Base-by-base conservation (phyloP, 2,113 vertebrate genomes). In the Himantopus leucocephalus region DNA sequence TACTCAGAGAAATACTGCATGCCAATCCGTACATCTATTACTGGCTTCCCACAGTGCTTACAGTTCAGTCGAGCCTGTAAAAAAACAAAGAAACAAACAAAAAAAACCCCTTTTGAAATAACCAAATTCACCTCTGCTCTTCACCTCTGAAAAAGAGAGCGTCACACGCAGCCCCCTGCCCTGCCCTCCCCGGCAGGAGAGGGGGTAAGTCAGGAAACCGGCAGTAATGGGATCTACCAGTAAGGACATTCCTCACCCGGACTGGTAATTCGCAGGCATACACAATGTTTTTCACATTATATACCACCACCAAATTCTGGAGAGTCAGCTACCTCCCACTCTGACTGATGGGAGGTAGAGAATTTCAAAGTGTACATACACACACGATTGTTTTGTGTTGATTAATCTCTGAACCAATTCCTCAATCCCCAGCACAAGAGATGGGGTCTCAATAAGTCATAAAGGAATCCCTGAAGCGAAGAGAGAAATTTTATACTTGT, bases 1-100 rank as follows among this genome's bases (percentile, higher is more conserved):
- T 99, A 99, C 96, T 99, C 99, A 1, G 99, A 99, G 98, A 99
- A 99, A 98, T 99, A 99, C 98, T 99, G 99, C 99, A 99, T 99
- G 72, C 99, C 99, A 24, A 99, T 98, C 66, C 99, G 99, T 55
- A 99, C 99, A 53, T 99, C 99, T 96, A 99, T 99, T 95, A 99
- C 99, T 6, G 99, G 99, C 98, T 99, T 99, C 92, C 99, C 99
- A 84, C 99, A 99, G 98, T 99, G 99, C 97, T 99, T 99, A 96
- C 99, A 99, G 98, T 99, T 99, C 97, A 99, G 99, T 84, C 99
- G 99, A 88, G 99, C 99, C 99, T 99, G 97, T 53, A 63, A 90
- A 53, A 81, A 81, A 93, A 75, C 73, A 84, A 66, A 95, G 12
- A 77, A 81, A 94, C 16, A 87, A 84, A 96, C 32, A 94, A 91